These are phyloP conservation scores for Lycia hirtaria DNA, from an alignment of 2,888 invertebrate species.

Conservation along the genomic window DNA sequence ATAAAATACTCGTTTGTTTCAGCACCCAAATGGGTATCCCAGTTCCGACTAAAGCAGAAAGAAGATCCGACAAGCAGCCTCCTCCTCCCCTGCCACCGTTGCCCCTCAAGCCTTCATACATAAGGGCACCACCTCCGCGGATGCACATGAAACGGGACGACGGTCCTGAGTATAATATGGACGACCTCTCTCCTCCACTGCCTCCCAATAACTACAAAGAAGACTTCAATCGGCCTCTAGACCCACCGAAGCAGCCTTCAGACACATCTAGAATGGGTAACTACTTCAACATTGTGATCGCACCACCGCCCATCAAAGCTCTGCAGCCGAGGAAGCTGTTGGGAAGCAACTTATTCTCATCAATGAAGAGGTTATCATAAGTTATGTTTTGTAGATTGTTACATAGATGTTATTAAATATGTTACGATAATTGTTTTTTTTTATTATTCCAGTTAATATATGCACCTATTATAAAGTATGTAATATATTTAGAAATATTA, in stretches of 20 bases:
- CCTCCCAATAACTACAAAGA: constrained; percentile 47
- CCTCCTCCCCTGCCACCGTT: constrained; percentile 8
- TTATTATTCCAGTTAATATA: neutral
- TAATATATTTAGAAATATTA: no score
- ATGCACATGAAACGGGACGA: constrained; percentile 58
- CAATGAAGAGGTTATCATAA: constrained; percentile 47
- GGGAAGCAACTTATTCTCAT: constrained; percentile 52
- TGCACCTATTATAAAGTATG: no score
- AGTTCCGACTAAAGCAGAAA: constrained; percentile 60
- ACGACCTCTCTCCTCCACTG: constrained; percentile 46
- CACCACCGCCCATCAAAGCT: constrained; percentile 77
- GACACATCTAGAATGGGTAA: constrained; percentile 79
- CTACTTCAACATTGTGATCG: constrained; percentile 80
- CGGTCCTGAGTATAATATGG: constrained; percentile 50
- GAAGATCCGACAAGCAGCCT: constrained; percentile 47
- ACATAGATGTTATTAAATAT: neutral
- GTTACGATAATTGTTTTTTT: neutral
- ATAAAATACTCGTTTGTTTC: constrained; percentile 41
- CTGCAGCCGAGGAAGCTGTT: constrained; percentile 71
- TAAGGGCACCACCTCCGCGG: constrained; percentile 43
- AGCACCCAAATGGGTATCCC: constrained; percentile 83
- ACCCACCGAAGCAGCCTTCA: constrained; percentile 40
- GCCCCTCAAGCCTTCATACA: constrained; percentile 46
- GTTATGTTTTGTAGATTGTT: neutral
- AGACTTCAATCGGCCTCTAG: constrained; percentile 55